Conservation (phyloP, 2,888 invertebrate genomes). For the Synergus laeviventris region DNA sequence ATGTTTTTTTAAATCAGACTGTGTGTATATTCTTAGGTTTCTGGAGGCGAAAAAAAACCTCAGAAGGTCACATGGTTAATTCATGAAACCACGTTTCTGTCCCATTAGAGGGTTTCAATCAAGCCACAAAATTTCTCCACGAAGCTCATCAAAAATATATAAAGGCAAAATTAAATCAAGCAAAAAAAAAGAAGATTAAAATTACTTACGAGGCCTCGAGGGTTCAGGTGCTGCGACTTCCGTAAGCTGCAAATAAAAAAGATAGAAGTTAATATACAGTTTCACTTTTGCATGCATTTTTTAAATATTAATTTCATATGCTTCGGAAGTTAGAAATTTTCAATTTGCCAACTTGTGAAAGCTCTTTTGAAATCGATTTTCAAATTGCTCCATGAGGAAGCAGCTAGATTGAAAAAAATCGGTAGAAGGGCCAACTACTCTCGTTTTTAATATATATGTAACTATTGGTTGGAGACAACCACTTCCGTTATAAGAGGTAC, state of each 20-base stretch:
- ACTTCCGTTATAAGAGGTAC: too few relatives aligned
- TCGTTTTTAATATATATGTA: too few relatives aligned
- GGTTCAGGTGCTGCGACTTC: conserved; percentile 11
- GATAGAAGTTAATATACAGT: not conserved
- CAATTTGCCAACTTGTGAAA: not conserved
- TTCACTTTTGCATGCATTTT: not conserved
- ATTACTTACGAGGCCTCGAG: conserved; percentile 28
- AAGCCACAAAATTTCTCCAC: not conserved
- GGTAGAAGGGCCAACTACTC: too few relatives aligned
- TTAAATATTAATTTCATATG: not conserved
- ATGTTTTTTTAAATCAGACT: not conserved
- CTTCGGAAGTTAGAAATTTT: not conserved
- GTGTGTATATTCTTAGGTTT: conserved; percentile 1
- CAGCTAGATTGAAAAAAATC: too few relatives aligned
- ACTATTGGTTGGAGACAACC: too few relatives aligned
- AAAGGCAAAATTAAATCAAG: not conserved
- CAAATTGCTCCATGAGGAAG: not conserved
- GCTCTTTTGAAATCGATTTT: not conserved
- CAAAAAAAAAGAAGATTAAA: not conserved
- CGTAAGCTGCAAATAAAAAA: conserved; percentile 23
- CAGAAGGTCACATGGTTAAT: conserved; percentile 19
- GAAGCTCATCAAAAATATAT: not conserved
- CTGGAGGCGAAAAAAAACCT: not conserved
- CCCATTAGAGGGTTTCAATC: conserved; percentile 18
- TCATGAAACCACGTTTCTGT: conserved; percentile 11